These are phyloP conservation scores for Molanna angustata DNA, from an alignment of 2,888 invertebrate species.

Conservation along the genomic window DNA sequence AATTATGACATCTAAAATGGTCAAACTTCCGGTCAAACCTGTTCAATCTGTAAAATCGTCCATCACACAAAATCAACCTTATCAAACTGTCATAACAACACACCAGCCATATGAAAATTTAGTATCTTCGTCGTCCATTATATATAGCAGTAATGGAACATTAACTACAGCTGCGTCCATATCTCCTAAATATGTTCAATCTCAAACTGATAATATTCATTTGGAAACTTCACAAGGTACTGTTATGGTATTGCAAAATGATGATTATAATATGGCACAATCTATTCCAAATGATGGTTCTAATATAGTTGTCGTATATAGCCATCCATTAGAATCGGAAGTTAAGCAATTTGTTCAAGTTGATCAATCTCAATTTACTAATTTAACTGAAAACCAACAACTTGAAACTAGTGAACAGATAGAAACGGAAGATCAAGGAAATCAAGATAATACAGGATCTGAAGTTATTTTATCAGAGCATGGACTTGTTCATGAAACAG, in stretches of 20 bases:
- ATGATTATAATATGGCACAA: conserved; percentile 57
- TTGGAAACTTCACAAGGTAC: conserved; percentile 55
- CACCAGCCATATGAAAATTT: conserved; percentile 53
- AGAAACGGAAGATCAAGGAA: conserved; percentile 22
- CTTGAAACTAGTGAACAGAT: conserved; percentile 32
- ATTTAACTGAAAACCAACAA: conserved; percentile 20
- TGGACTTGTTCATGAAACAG: conserved; percentile 29
- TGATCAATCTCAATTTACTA: conserved; percentile 24
- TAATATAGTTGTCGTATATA: conserved; percentile 63
- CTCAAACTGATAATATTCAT: conserved; percentile 39
- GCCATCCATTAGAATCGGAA: conserved; percentile 57
- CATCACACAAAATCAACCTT: conserved; percentile 41
- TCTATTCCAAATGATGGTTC: conserved; percentile 52
- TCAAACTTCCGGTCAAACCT: conserved; percentile 12
- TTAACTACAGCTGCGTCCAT: conserved; percentile 9
- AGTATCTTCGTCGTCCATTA: conserved; percentile 44
- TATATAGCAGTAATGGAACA: conserved; percentile 15
- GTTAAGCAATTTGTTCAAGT: conserved; percentile 52
- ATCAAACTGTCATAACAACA: conserved; percentile 53
- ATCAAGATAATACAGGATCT: conserved; percentile 16
- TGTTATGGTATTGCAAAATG: conserved; percentile 62
- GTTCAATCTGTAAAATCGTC: conserved; percentile 8
- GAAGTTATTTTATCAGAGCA: conserved; percentile 25
- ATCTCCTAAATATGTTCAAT: conserved; percentile 11
- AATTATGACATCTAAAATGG: conserved; percentile 9